Base-by-base conservation (phyloP, 2,113 vertebrate species). In the Macheiramphus alcinus region DNA sequence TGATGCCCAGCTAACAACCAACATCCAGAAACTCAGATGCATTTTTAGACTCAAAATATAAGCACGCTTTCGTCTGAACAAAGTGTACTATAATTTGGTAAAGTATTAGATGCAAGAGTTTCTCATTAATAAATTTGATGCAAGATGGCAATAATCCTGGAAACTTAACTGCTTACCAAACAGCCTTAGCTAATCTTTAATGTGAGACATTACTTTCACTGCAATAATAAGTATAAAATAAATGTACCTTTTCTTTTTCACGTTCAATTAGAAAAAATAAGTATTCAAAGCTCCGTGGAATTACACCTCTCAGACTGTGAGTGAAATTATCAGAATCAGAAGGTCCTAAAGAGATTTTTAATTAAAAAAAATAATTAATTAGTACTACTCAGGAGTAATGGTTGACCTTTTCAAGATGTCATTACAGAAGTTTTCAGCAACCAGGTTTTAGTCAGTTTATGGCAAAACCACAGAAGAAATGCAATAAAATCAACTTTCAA, bases 241-340 rank as follows among this genome's bases (percentile, higher is more conserved):
- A 36, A 58, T 3, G 94, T 97, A 99, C 99, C 99, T 97, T 99
- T 96, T 99, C 99, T 97, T 98, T 99, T 97, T 99, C 99, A 97
- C 98, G 98, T 92, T 99, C 99, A 63, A 99, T 99, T 93, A 99
- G 98, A 93, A 99, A 99, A 98, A 99, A 99, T 27, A 99, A 97
- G 90, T 99, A 99, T 94, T 99, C 99, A 97, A 99, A 99, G 96
- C 99, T 99, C 86, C 99, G 98, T 96, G 99, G 99, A 94, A 99
- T 99, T 56, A 99, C 98, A 48, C 99, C 99, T 90, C 99, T 98
- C 80, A 99, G 93, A 83, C 99, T 98, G 97, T 99, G 99, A 86
- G 99, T 99, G 97, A 99, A 99, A 93, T 99, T 98, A 90, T 99
- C 99, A 88, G 98, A 98, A 75, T 99, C 99, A 72, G 99, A 99